Conservation (phyloP, 2,113 vertebrate species). For the Nibea albiflora region DNA sequence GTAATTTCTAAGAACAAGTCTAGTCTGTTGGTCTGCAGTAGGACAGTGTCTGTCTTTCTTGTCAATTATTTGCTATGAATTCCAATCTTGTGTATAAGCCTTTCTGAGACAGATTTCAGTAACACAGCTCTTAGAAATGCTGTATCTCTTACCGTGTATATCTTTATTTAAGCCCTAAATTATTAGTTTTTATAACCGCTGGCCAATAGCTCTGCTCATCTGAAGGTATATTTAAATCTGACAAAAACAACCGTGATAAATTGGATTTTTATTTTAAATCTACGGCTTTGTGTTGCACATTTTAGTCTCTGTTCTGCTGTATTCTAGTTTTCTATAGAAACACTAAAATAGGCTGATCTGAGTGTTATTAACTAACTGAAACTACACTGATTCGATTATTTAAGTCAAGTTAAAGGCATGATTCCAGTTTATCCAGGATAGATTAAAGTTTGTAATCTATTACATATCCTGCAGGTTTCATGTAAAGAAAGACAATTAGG, state of each 20-base stretch:
- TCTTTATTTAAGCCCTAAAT: neutral
- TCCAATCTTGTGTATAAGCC: slow-evolving; percentile 25
- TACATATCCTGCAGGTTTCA: neutral
- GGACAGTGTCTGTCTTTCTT: slow-evolving; percentile 28
- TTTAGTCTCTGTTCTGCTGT: neutral
- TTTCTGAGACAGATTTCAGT: slow-evolving; percentile 9
- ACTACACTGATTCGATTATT: neutral
- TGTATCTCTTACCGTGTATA: neutral
- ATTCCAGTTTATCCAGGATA: neutral
- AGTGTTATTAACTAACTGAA: neutral
- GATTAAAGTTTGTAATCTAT: neutral
- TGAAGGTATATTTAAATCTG: neutral
- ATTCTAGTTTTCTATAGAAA: neutral
- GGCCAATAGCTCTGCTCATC: neutral
- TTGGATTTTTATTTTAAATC: neutral
- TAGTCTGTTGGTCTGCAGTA: slow-evolving; percentile 42
- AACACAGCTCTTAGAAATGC: neutral
- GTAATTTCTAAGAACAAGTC: slow-evolving; percentile 59
- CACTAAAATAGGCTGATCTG: too few relatives aligned
- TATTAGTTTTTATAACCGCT: neutral
- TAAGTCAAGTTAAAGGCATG: neutral
- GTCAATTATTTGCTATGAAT: slow-evolving; percentile 75
- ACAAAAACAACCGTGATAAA: neutral
- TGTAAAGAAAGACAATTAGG: neutral
- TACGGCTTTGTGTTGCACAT: neutral